These are phyloP conservation scores for Brenthis hecate DNA, from an alignment of 2,888 invertebrate genomes.

Conservation along the genomic window DNA sequence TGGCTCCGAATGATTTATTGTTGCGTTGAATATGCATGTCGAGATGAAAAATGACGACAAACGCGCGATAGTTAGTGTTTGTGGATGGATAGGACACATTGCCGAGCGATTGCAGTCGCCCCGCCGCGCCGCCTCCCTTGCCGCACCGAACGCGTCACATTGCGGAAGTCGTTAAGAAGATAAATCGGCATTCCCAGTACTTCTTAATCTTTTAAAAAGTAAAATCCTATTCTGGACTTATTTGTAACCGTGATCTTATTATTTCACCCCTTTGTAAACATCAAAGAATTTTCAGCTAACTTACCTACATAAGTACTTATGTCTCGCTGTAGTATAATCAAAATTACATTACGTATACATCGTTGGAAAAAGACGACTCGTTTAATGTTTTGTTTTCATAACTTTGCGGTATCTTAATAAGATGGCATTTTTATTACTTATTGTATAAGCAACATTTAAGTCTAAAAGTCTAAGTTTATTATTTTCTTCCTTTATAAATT, in stretches of 20 bases:
- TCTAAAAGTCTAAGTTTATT: no score
- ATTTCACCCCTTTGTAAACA: slow-evolving; percentile 1
- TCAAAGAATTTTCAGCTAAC: slow-evolving; percentile 5
- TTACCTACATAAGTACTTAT: not conserved
- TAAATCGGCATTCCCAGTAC: slow-evolving; percentile 67
- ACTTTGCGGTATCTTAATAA: slow-evolving; percentile 7
- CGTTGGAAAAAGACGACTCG: slow-evolving; percentile 10
- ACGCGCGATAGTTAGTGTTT: slow-evolving; percentile 62
- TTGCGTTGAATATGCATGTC: slow-evolving; percentile 81
- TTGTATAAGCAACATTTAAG: no score
- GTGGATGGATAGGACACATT: slow-evolving; percentile 47
- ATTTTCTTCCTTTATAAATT: no score
- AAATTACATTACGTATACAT: slow-evolving; percentile 8
- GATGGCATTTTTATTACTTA: not conserved
- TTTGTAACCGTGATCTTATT: slow-evolving; percentile 19
- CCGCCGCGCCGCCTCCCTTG: slow-evolving; percentile 31
- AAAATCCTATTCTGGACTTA: slow-evolving; percentile 17
- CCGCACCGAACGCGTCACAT: slow-evolving; percentile 57
- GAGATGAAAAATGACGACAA: slow-evolving; percentile 78
- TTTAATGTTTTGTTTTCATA: slow-evolving; percentile 10
- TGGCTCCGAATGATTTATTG: slow-evolving; percentile 76
- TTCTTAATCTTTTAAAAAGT: slow-evolving; percentile 64
- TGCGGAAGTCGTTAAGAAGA: slow-evolving; percentile 76
- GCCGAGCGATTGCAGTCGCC: slow-evolving; percentile 31
- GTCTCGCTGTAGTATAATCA: slow-evolving; percentile 7